phyloP scores from a whole-genome alignment of 2,888 invertebrate genomes.

The Stegophylla sp. region DNA sequence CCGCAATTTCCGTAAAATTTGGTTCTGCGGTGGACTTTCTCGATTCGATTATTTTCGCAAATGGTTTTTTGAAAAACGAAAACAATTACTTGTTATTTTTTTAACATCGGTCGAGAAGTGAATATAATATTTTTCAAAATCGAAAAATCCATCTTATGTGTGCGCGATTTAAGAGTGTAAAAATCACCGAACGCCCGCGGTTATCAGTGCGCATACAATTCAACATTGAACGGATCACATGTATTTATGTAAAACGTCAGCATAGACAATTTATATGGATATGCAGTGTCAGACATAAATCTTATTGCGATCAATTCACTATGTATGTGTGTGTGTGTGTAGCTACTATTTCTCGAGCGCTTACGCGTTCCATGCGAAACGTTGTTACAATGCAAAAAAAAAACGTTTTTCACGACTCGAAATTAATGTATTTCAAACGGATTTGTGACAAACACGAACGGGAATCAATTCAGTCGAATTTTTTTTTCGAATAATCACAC shows the following conservation, averaged over 20 bases:
- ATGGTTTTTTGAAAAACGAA: too few species aligned
- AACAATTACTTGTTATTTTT: neutral
- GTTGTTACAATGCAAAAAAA: slow-evolving; percentile 17
- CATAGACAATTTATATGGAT: slow-evolving; percentile 30
- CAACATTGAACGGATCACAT: slow-evolving; percentile 25
- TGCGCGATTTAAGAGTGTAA: neutral
- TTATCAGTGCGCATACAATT: slow-evolving; percentile 15
- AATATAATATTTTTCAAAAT: neutral
- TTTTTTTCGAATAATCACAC: too few species aligned
- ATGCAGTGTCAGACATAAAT: slow-evolving; percentile 27
- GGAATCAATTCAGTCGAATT: slow-evolving; percentile 7
- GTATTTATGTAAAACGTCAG: slow-evolving; percentile 21
- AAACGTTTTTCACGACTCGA: neutral
- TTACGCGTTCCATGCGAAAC: slow-evolving; percentile 10
- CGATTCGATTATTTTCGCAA: too few species aligned
- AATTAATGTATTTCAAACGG: neutral
- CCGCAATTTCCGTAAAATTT: too few species aligned
- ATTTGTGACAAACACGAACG: neutral
- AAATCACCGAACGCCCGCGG: neutral
- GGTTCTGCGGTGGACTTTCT: too few species aligned
- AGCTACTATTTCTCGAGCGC: slow-evolving; percentile 1
- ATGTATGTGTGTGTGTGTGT: too few species aligned
- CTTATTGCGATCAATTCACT: slow-evolving; percentile 3
- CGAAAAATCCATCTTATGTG: neutral
- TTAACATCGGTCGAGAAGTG: too few species aligned